phyloP scores from a whole-genome alignment of 1,140 invertebrate species.

The Habropoda laboriosa region DNA sequence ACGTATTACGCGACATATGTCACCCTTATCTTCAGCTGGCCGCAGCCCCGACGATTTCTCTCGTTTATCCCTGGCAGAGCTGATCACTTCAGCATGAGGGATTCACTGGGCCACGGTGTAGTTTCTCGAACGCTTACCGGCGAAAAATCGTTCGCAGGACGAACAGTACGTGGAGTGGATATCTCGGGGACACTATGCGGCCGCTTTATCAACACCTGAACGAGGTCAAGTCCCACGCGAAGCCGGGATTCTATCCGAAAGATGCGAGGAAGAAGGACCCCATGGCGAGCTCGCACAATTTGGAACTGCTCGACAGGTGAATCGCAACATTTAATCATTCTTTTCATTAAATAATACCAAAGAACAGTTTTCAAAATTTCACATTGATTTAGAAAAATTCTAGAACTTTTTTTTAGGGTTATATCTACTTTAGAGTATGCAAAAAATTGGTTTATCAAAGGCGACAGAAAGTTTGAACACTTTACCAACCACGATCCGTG shows the following conservation, averaged over 20 bases:
- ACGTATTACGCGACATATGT: conserved; percentile 53
- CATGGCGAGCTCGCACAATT: conserved; percentile 59
- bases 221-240: conserved; percentile 60
- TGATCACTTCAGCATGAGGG: conserved; percentile 43
- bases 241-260: conserved; percentile 74
- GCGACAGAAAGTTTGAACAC: too few species aligned
- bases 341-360: not conserved
- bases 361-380: too few species aligned
- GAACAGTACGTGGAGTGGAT: conserved; percentile 75
- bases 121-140: conserved; percentile 27
- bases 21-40: conserved; percentile 34
- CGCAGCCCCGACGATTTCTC: conserved; percentile 29
- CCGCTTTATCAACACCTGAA: conserved; percentile 56
- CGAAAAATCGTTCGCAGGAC: conserved; percentile 53
- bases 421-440: too few species aligned
- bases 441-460: too few species aligned
- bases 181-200: conserved; percentile 69
- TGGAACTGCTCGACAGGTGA: conserved; percentile 58
- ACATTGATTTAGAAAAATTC: not conserved
- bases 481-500: too few species aligned
- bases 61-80: conserved; percentile 19
- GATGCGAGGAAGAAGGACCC: conserved; percentile 63
- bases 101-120: conserved; percentile 25
- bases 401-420: too few species aligned
- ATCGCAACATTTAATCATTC: not conserved